Evolutionary conservation across 37 sponge, comb jelly and placozoan species (phyloP), one percentile per base, ranked within the genome.

Genomic region (Haliclona indistincta): DNA sequence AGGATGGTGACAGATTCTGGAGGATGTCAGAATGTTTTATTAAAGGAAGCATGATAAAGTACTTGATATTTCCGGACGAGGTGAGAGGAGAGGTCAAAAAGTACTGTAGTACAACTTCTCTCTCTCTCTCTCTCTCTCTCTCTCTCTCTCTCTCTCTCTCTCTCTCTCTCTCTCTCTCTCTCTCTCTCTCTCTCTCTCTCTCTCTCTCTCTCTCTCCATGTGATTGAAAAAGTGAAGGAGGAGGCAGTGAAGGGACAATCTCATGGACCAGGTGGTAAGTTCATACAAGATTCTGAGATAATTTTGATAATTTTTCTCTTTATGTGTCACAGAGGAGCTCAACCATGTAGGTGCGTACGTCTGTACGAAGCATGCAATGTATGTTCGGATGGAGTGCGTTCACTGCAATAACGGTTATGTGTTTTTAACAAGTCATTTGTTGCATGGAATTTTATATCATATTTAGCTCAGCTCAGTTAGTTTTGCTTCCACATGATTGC

Each of bases 1-100:
- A 97, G 95, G 96, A 95, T 81, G 96, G 97, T 34, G 98, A 97
- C 65, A 76, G 79, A 49, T 97, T 97, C 67, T 97, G 98, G 98
- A 88, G 80, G 63, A 97, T 97, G 74, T 86, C 95, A 0, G 98
- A 97, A 68, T 94, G 95, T 71, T 97, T 90, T 64, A 85, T 97
- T 47, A 71, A 95, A 56, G 98, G 98, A 17, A 94, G 87, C 51
- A 91, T 87, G 13, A 94, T 97, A 74, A 97, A 97, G 54, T 97
- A 97, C 71, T 68, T 97, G 35, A 77, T 95, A 74, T 94, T 97
- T 35, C 98, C 98, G 20, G 98, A 97, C 60, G 98, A 97, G 89
- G 98, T 97, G 37, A 28, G 56, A 54, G 43, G 32, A 22, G 8
- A 38, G 22, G 10, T 1, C 6, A n/a, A 29, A 23, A 58, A 58